Base-by-base conservation (phyloP, 2,888 invertebrate species). In the Caenorhabditis sp. region DNA sequence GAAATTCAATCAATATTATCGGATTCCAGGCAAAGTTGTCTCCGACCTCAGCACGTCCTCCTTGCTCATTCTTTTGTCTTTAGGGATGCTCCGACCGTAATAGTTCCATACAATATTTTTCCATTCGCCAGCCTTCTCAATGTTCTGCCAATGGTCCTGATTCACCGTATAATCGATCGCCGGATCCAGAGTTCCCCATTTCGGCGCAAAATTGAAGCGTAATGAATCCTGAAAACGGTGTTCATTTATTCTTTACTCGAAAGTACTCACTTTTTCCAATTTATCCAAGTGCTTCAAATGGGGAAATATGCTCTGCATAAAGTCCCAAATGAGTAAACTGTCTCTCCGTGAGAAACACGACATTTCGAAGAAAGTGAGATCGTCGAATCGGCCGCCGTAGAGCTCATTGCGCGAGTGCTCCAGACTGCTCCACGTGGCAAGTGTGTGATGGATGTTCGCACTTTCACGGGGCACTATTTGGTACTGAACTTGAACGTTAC, bases 201-300 rank as follows among this genome's bases (percentile, higher is more conserved):
- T 41, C 41, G 41, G 41, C 15, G 15, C 15, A 17, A 41, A 41
- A 8, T 41, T 41, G 17, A 17, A 41, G 15, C n/a, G 13, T 17
- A 41, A 17, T 3, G 17, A 17, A 7, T 41, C 41, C 41, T 41
- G 30, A 9, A 30, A 30, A 41, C 8, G 37, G 37, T 2, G 22
- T n/a, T 24, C 53, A n/a, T n/a, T n/a, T n/a, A n/a, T n/a, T n/a
- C n/a, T 55, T 27, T 46, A 15, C 17, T 35, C 27, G 13, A 46
- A 22, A 30, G n/a, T n/a, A 1, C 48, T 7, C 11, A 35, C 37
- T 27, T 48, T 37, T 37, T 48, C 37, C 7, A 37, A n/a, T 13
- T 37, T 13, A 4, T 30, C 9, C 30, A 30, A 30, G 5, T 5
- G 9, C 9, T 9, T 9, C 6, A 30, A 7, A 5, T 7, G 6